These are phyloP conservation scores for Aphodius sticticus DNA, from an alignment of 2,888 invertebrate species.

Conservation along the genomic window DNA sequence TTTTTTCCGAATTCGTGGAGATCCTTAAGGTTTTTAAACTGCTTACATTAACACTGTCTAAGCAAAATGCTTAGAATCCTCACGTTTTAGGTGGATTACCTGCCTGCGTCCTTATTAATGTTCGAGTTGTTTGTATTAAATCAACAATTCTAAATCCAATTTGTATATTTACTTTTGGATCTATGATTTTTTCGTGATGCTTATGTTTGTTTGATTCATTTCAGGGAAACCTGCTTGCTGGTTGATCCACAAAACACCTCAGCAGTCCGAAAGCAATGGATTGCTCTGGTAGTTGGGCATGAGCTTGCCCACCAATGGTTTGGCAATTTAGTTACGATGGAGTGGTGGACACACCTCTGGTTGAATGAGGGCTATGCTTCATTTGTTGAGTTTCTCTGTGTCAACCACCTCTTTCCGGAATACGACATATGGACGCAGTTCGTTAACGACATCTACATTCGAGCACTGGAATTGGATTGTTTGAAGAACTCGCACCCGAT, in stretches of 20 bases:
- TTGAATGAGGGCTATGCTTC: conserved; percentile 89
- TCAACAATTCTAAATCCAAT: not conserved
- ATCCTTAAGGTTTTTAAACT: too few relatives aligned
- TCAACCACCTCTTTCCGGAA: conserved; percentile 90
- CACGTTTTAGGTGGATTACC: too few relatives aligned
- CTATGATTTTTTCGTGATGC: not conserved
- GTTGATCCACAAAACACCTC: conserved; percentile 92
- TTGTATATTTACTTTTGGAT: not conserved
- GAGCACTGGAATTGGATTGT: conserved; percentile 86
- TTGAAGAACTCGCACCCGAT: conserved; percentile 94
- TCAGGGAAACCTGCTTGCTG: conserved; percentile 85
- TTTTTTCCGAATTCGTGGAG: too few relatives aligned
- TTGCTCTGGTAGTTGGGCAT: conserved; percentile 88
- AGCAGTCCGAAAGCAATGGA: conserved; percentile 80
- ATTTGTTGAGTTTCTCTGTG: conserved; percentile 94
- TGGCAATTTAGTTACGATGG: conserved; percentile 97
- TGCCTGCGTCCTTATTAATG: too few relatives aligned
- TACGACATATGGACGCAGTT: conserved; percentile 98
- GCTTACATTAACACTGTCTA: too few relatives aligned
- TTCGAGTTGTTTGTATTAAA: too few relatives aligned
- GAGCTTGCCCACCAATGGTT: conserved; percentile 98
- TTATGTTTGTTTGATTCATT: conserved; percentile 17
- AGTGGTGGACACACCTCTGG: conserved; percentile 98
- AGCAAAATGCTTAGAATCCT: too few relatives aligned
- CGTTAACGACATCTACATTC: conserved; percentile 86